These are phyloP conservation scores for Ericerus pela DNA, from an alignment of 1,140 invertebrate species.

Conservation along the genomic window DNA sequence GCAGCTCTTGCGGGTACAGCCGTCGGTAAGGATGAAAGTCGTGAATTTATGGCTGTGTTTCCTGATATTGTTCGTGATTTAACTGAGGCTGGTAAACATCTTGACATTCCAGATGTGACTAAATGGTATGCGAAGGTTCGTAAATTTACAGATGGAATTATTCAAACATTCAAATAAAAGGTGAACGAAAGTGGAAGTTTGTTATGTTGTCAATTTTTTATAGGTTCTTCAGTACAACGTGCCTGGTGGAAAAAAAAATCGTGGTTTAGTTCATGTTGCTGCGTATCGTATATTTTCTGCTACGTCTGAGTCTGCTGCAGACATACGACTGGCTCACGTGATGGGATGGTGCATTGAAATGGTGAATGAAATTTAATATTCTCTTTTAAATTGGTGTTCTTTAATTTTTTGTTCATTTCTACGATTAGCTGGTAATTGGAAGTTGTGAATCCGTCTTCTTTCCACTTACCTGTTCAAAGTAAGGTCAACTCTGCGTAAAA, in stretches of 20 bases:
- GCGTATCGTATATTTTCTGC: slow-evolving; percentile 57
- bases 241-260: slow-evolving; percentile 57
- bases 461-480: too few relatives aligned
- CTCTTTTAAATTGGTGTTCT: too few relatives aligned
- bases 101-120: slow-evolving; percentile 56
- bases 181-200: neutral
- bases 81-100: slow-evolving; percentile 50
- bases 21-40: slow-evolving; percentile 57
- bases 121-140: slow-evolving; percentile 63
- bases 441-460: too few relatives aligned
- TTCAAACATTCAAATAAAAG: neutral
- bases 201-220: neutral
- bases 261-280: slow-evolving; percentile 63
- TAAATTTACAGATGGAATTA: neutral
- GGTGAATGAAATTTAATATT: slow-evolving; percentile 51
- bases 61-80: slow-evolving; percentile 69
- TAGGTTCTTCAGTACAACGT: slow-evolving; percentile 67
- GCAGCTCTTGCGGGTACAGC: slow-evolving; percentile 43
- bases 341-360: slow-evolving; percentile 91
- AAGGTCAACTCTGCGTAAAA: too few relatives aligned
- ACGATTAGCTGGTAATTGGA: too few relatives aligned
- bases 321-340: slow-evolving; percentile 61
- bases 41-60: slow-evolving; percentile 73
- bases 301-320: slow-evolving; percentile 44
- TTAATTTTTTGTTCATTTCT: too few relatives aligned